Base-by-base conservation (phyloP, 2,113 vertebrate species). In the Rhinolophus sinicus region DNA sequence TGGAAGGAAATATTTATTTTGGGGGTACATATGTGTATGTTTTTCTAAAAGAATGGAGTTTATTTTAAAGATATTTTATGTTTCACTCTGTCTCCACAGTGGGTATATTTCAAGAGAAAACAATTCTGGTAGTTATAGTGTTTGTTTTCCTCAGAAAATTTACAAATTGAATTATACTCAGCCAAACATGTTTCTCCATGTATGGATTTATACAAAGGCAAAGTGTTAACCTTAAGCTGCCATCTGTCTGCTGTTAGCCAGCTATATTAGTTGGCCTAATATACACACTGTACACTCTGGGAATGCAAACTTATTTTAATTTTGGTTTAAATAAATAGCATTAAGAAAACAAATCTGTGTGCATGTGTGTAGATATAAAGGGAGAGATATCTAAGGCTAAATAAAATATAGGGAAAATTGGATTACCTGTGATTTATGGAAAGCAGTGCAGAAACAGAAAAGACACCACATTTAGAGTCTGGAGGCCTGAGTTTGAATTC, bases 61-160 rank as follows among this genome's bases (percentile, higher is more conserved):
- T 82, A 76, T 70, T 89, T 95, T 75, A n/a, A 97, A 93, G 62
- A 50, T 50, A 50, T 54, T 82, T 93, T 52, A 35, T 86, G 16
- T 70, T 90, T 62, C 82, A 86, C 54, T 93, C 75, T 65, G 65
- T 73, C 88, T 89, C 85, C 56, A 73, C 9, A 85, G 50, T 82
- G 73, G 30, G 26, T 94, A 64, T 94, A 24, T 86, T 93, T 96
- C 35, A 82, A 80, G 28, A 26, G 22, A 89, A 96, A 92, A 69
- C 33, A 93, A 73, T 77, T 95, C 47, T 67, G 38, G 40, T 93
- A 77, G 40, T 93, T 94, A 13, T 38, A 73, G 26, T 78, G 47
- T 85, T 77, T 95, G 21, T 90, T 94, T 88, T 76, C 73, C 88
- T 92, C 86, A 38, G 69, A 76, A 95, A 87, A 44, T 90, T 92